phyloP scores from a whole-genome alignment of 2,113 vertebrate species.

The Cryptomyrus ogoouensis region DNA sequence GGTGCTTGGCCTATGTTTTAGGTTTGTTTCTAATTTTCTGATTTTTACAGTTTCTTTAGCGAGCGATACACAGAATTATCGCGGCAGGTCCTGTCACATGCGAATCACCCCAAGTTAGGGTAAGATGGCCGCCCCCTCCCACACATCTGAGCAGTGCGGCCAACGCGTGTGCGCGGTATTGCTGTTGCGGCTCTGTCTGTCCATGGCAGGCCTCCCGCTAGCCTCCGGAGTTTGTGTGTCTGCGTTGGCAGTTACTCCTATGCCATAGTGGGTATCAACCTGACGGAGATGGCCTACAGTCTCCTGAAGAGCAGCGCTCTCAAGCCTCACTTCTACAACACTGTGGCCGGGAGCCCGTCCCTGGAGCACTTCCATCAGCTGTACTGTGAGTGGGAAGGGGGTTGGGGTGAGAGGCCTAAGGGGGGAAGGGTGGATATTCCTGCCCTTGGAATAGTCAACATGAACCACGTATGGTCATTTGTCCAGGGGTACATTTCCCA shows the following conservation, averaged over 20 bases:
- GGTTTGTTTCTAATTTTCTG: background rate
- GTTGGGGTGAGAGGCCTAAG: background rate
- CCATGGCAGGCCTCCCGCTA: background rate
- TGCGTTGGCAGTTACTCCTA: conserved; percentile 82
- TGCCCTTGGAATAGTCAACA: background rate
- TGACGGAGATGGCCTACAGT: conserved; percentile 97
- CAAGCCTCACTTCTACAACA: conserved; percentile 85
- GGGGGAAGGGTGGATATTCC: background rate
- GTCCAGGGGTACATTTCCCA: background rate
- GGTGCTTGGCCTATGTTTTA: background rate
- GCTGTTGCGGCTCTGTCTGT: background rate
- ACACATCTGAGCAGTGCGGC: background rate
- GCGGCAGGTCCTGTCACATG: conserved; percentile 77
- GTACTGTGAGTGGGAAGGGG: conserved; percentile 76
- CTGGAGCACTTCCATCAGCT: conserved; percentile 86
- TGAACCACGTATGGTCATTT: background rate
- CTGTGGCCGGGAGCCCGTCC: conserved; percentile 66
- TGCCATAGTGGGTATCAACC: conserved; percentile 95
- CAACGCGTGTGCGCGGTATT: background rate
- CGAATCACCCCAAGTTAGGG: conserved; percentile 89
- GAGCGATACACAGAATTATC: conserved; percentile 78
- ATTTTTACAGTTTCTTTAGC: conserved; percentile 81
- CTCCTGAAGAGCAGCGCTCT: conserved; percentile 79
- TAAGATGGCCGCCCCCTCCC: conserved; percentile 53
- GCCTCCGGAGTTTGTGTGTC: background rate